Evolutionary conservation across 2,888 invertebrate species (phyloP), one percentile per base, ranked within the genome.

Genomic region (Brassicogethes aeneus): DNA sequence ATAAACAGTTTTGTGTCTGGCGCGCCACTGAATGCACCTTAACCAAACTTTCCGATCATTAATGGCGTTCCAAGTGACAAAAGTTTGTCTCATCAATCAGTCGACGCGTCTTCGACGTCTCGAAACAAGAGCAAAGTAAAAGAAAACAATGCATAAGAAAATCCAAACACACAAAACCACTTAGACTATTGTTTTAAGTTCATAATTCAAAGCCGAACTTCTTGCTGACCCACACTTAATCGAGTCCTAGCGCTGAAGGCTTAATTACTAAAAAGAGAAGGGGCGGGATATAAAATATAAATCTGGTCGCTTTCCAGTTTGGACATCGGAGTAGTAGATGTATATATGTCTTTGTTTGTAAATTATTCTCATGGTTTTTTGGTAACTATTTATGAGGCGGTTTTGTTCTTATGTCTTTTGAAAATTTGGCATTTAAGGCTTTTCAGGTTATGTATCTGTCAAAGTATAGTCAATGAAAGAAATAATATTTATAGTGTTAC

Each of bases 161-260:
- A 23, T 23, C 23, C 10, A 23, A 23, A 23, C 23, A 23, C 23
- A 23, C 23, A 23, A 23, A 23, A 23, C 23, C 23, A 23, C 23
- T 23, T 10, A 23, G 10, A 10, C 23, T 23, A 23, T 23, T 23
- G 23, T 23, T 23, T n/a, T 23, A 23, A 36, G 39, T 43, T 40
- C 40, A 43, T 45, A 42, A 45, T 31, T 45, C 34, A 40, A 30
- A 39, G 36, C 36, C 17, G 30, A 34, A 42, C 36, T 45, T 45
- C 45, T 45, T 45, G 45, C 37, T 45, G 42, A 45, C 45, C 42
- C 36, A 31, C 36, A 45, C 41, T 45, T 45, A 41, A 45, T 45
- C 42, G n/a, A n/a, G n/a, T n/a, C n/a, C n/a, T 39, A 42, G 42
- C 40, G 40, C 37, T 45, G 45, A 40, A 45, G 40, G 45, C 40